Base-by-base conservation (phyloP, 2,113 vertebrate species). In the Steatornis caripensis region DNA sequence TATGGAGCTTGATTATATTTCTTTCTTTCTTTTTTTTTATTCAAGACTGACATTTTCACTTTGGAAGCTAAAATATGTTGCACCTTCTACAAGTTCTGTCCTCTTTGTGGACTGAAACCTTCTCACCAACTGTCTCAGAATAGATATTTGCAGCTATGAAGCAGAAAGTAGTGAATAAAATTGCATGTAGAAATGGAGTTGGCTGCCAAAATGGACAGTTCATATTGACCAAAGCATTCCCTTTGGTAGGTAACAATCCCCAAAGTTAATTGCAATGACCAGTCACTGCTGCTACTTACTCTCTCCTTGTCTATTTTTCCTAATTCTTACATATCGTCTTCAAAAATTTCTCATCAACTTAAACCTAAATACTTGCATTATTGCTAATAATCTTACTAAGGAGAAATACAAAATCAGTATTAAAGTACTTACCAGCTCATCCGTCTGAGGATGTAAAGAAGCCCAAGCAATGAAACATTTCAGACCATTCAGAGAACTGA, bases 141-240 rank as follows among this genome's bases (percentile, higher is more conserved):
- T 27, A 95, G 70, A 93, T 81, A 17, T 18, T 66, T 76, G 46
- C 72, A 64, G 79, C 80, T 57, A 49, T 7, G 8, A 85, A 72
- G 54, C 93, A 95, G 84, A 95, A 92, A 71, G 49, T 95, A 22
- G 76, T 98, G 22, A 97, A 96, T 93, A 86, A 97, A 88, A 95
- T 93, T 43, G 97, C 97, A 36, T 95, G 96, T 80, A 98, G 89
- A 97, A 98, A 98, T 43, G 97, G 97, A 70, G 46, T 78, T 58
- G 95, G 90, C 45, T 95, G 92, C 76, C 57, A 19, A 83, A 97
- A 96, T 51, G 93, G 96, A 70, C 97, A 96, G 71, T 84, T 98
- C 81, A 90, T 98, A 74, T 87, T 96, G 84, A 95, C 95, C 76
- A 76, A 65, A 39, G 96, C 97, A 32, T 97, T 98, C 79, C 83